phyloP scores from a whole-genome alignment of 2,113 vertebrate species.

The Andinoacara biseriatus region DNA sequence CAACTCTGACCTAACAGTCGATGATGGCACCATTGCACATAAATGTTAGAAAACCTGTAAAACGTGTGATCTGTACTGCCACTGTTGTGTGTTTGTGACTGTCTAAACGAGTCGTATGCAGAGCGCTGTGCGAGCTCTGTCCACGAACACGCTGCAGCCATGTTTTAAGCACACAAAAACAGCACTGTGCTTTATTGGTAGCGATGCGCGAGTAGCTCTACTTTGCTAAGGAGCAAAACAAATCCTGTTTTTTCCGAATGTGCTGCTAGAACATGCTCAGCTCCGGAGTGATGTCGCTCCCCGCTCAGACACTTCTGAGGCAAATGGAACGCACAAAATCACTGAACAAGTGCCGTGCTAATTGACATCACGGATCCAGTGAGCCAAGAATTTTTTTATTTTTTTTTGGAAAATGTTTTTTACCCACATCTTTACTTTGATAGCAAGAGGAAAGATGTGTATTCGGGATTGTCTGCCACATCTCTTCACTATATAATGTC shows the following conservation, averaged over 20 bases:
- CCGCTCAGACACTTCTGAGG: too few relatives aligned
- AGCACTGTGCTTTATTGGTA: background rate
- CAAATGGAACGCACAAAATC: too few relatives aligned
- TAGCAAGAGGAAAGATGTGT: background rate
- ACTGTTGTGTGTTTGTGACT: background rate
- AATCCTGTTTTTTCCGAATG: background rate
- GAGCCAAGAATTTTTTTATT: too few relatives aligned
- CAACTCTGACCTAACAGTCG: background rate
- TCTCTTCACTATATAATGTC: background rate
- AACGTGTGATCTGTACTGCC: background rate
- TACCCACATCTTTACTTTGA: background rate
- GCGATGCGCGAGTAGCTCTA: fast-evolving
- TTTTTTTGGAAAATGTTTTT: too few relatives aligned
- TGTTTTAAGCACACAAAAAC: background rate
- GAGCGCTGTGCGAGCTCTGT: background rate
- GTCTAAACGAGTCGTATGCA: too few relatives aligned
- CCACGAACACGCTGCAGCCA: background rate
- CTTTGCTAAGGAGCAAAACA: too few relatives aligned
- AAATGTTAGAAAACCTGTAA: background rate
- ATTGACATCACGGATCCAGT: too few relatives aligned
- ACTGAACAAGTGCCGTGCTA: too few relatives aligned
- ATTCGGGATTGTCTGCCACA: fast-evolving
- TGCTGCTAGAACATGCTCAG: background rate
- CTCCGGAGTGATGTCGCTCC: too few relatives aligned
- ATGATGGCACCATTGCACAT: background rate